phyloP scores from a whole-genome alignment of 2,113 vertebrate species.

The Herpetotheres cachinnans region DNA sequence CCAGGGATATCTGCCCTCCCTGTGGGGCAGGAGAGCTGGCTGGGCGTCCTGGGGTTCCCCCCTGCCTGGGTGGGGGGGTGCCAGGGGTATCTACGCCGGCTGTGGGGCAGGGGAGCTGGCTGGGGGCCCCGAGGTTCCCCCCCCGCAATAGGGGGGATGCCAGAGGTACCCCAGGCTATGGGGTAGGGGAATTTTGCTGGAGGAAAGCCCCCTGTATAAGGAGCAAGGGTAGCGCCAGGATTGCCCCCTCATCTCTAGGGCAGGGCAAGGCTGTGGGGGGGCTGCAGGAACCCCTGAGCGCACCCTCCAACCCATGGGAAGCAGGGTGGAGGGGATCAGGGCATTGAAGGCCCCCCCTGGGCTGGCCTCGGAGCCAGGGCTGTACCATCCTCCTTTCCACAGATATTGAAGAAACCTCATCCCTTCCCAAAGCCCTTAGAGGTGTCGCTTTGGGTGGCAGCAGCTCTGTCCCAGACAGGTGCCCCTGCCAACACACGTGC shows the following conservation, averaged over 20 bases:
- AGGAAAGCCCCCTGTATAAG: accelerated
- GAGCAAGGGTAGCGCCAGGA: neutral
- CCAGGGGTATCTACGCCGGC: accelerated
- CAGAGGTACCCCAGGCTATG: accelerated
- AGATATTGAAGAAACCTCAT: neutral
- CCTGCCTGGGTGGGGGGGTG: accelerated
- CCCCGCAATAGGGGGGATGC: neutral
- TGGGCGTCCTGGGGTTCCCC: accelerated
- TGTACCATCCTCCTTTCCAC: accelerated
- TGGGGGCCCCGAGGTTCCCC: neutral
- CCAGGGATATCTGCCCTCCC: too few species aligned
- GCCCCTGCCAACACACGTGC: accelerated
- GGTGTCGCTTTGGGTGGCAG: neutral
- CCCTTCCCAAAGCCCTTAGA: accelerated
- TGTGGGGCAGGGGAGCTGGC: neutral
- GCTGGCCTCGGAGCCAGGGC: accelerated
- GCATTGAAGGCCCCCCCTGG: neutral
- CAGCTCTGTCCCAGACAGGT: neutral
- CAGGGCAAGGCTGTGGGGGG: neutral
- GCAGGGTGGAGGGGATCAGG: neutral
- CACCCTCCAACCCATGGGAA: accelerated
- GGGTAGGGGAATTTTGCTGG: neutral
- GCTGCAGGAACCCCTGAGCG: neutral
- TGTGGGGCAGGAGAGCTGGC: too few species aligned
- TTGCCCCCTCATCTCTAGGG: neutral